Base-by-base conservation (phyloP, 2,888 invertebrate genomes). In the Germaria angustata region DNA sequence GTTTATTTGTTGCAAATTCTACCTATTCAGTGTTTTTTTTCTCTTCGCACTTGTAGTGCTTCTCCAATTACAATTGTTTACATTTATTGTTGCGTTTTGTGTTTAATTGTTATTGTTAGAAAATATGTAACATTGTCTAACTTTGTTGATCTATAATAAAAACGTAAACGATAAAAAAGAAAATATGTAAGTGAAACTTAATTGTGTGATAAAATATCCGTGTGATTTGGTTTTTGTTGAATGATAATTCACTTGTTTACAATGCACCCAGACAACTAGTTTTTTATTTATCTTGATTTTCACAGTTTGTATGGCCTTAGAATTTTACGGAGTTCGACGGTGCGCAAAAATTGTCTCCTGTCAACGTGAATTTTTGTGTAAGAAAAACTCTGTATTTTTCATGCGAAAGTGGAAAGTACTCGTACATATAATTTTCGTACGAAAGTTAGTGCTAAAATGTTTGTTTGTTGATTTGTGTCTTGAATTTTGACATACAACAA, bases 11-110 rank as follows among this genome's bases (percentile, higher is more conserved):
- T 44, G 44, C 20, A 20, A 32, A 51, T 53, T 24, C n/a, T n/a
- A n/a, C n/a, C 11, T 17, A 32, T 73, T 53, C 32, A 20, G 53
- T 73, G 41, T 41, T 53, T 65, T 53, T 73, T 63, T 51, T 53
- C 24, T 7, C 41, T 65, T 44, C 13, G 41, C 59, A 68, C 39
- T 75, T 76, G 20, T 76, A 61, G 49, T 59, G 68, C 68, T 76
- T 76, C 76, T 17, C 17, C 28, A 68, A 76, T 53, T 49, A 49
- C 11, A 65, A 15, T 44, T 41, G 63, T 44, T 34, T 65, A 55
- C 73, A 73, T 44, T 49, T 2, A 28, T 13, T 63, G 22, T 15
- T 32, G 17, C 2, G 28, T 17, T 15, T 53, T 68, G 20, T 72
- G 2, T n/a, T n/a, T 51, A 28, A 59, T 53, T 69, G 32, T 44